Evolutionary conservation across 2,113 vertebrate species (phyloP).

Genomic region (Pipra filicauda): DNA sequence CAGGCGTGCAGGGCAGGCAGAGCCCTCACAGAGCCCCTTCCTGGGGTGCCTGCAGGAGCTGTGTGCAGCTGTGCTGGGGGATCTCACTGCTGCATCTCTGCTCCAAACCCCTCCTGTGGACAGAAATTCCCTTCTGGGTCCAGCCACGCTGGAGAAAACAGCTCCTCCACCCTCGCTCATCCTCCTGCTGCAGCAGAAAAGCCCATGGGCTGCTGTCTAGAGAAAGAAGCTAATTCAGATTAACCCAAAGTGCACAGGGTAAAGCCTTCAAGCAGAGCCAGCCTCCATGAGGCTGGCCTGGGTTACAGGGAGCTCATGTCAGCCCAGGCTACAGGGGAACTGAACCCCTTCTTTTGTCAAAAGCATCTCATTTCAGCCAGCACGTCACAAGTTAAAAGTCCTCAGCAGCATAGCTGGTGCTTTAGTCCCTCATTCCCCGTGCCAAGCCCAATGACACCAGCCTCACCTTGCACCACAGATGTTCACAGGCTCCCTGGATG

Average conservation of each 20-base stretch:
- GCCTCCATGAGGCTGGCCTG: neutral
- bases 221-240: neutral
- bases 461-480: neutral
- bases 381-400: accelerated
- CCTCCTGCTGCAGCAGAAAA: neutral
- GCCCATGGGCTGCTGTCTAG: accelerated
- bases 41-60: neutral
- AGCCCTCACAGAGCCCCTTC: neutral
- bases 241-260: accelerated
- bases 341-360: neutral
- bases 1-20: neutral
- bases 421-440: neutral
- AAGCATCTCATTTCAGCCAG: neutral
- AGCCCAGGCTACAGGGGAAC: neutral
- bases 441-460: neutral
- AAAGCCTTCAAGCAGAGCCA: neutral
- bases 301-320: neutral
- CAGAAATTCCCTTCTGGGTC: neutral
- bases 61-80: neutral
- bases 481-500: neutral
- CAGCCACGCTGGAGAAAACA: accelerated
- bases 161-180: accelerated
- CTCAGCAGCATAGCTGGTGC: neutral
- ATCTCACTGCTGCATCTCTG: neutral
- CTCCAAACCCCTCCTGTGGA: neutral